These are phyloP conservation scores for Hetaerina americana DNA, from an alignment of 1,140 invertebrate genomes.

Conservation along the genomic window DNA sequence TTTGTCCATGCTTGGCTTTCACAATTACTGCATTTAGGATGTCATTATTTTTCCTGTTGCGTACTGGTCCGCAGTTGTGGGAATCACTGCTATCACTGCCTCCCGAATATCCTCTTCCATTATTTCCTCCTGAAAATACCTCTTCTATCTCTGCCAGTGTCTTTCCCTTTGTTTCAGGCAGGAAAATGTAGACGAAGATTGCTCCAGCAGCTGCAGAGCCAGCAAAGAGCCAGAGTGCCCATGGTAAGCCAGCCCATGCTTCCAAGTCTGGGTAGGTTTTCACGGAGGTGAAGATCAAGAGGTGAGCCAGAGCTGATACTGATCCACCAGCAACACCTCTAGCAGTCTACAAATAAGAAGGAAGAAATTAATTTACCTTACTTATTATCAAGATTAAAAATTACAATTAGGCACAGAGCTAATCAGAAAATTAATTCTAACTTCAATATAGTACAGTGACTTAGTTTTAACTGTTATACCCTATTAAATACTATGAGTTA, in stretches of 20 bases:
- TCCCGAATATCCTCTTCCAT: not conserved
- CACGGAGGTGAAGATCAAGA: conserved; percentile 52
- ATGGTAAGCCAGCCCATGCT: conserved; percentile 27
- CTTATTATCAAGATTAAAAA: not conserved
- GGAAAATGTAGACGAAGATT: conserved; percentile 47
- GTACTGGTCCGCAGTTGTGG: too few species aligned
- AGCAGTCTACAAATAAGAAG: conserved; percentile 19
- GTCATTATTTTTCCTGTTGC: too few species aligned
- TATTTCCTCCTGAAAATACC: conserved; percentile 35
- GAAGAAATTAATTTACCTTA: not conserved
- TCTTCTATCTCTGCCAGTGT: conserved; percentile 63
- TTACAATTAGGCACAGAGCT: too few species aligned
- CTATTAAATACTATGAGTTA: too few species aligned
- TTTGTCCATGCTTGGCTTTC: too few species aligned
- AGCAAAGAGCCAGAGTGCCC: conserved; percentile 62
- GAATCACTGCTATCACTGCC: not conserved
- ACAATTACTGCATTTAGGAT: not conserved
- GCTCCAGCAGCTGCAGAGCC: conserved; percentile 48
- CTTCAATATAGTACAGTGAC: too few species aligned
- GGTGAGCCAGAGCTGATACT: conserved; percentile 53
- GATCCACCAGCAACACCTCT: conserved; percentile 52
- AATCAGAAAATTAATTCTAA: too few species aligned
- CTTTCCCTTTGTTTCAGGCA: conserved; percentile 72
- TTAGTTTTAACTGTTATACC: too few species aligned
- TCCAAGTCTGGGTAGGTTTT: conserved; percentile 53